phyloP scores from a whole-genome alignment of 2,113 vertebrate species.

The Melanotaenia duboulayi region DNA sequence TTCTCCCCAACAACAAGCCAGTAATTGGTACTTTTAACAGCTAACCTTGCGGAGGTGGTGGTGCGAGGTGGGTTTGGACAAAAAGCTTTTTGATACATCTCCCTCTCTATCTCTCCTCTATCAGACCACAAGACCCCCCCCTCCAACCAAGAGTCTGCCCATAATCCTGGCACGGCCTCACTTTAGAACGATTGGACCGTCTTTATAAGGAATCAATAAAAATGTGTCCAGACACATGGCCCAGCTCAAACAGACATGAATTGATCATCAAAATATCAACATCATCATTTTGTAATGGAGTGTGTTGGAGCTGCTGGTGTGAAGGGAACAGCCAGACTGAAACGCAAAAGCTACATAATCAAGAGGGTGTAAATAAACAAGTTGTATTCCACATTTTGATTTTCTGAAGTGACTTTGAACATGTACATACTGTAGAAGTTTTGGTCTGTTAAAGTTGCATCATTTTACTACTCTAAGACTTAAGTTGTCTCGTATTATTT shows the following conservation, averaged over 20 bases:
- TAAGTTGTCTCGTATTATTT: slow-evolving; percentile 12
- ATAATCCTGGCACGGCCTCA: slow-evolving; percentile 63
- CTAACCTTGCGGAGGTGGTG: slow-evolving; percentile 79
- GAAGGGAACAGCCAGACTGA: slow-evolving; percentile 40
- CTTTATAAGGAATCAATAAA: slow-evolving; percentile 81
- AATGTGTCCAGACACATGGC: slow-evolving; percentile 77
- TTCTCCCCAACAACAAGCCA: slow-evolving; percentile 76
- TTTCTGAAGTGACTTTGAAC: slow-evolving; percentile 39
- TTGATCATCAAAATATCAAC: slow-evolving; percentile 84
- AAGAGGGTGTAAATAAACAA: slow-evolving; percentile 61
- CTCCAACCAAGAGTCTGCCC: slow-evolving; percentile 1
- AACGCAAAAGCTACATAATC: slow-evolving; percentile 37
- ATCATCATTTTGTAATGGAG: slow-evolving; percentile 77
- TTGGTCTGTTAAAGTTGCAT: slow-evolving; percentile 15
- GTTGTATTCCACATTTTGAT: slow-evolving; percentile 39
- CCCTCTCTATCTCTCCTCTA: slow-evolving; percentile 45
- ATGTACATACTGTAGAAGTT: neutral
- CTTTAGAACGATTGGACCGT: slow-evolving; percentile 70
- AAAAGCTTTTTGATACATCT: slow-evolving; percentile 77
- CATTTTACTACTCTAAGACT: slow-evolving; percentile 28
- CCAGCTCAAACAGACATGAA: slow-evolving; percentile 78
- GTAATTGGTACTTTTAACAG: slow-evolving; percentile 82
- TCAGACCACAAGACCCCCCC: slow-evolving; percentile 31
- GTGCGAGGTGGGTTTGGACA: slow-evolving; percentile 72
- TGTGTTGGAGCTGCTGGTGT: slow-evolving; percentile 38